phyloP scores from a whole-genome alignment of 2,797 vertebrate genomes.

The Cuniculus paca region DNA sequence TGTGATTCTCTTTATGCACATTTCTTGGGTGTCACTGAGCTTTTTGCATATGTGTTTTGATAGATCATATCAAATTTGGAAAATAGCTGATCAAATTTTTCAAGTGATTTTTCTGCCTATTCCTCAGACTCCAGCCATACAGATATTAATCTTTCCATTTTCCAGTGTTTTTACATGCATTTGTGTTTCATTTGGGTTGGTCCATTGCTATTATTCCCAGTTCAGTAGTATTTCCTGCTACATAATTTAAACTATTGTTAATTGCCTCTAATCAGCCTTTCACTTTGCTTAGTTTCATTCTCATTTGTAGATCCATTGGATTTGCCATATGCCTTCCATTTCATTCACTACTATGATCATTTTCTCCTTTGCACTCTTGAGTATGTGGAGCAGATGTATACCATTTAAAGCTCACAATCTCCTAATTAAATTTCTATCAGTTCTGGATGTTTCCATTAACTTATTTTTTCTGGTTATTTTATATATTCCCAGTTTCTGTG shows the following conservation, averaged over 20 bases:
- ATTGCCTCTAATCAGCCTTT: conserved; percentile 6
- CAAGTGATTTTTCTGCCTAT: conserved; percentile 21
- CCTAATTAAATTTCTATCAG: background rate
- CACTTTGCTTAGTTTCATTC: conserved; percentile 16
- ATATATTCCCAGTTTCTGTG: background rate
- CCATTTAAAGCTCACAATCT: background rate
- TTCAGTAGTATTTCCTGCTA: background rate
- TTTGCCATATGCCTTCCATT: conserved; percentile 13
- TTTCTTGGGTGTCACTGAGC: background rate
- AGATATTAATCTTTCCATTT: background rate
- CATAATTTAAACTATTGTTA: background rate
- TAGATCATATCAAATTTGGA: background rate
- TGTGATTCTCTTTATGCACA: background rate
- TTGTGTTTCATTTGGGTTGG: conserved; percentile 10
- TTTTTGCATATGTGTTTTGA: conserved; percentile 9
- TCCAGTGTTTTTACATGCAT: background rate
- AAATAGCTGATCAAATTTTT: conserved; percentile 2
- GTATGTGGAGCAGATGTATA: background rate
- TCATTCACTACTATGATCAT: background rate
- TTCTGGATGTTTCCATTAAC: background rate
- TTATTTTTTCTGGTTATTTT: background rate
- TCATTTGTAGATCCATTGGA: background rate
- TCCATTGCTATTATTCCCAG: background rate
- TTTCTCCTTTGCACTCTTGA: background rate
- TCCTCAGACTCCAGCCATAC: background rate